These are phyloP conservation scores for Pangasius larnaudii DNA, from an alignment of 2,797 vertebrate species.

Conservation along the genomic window DNA sequence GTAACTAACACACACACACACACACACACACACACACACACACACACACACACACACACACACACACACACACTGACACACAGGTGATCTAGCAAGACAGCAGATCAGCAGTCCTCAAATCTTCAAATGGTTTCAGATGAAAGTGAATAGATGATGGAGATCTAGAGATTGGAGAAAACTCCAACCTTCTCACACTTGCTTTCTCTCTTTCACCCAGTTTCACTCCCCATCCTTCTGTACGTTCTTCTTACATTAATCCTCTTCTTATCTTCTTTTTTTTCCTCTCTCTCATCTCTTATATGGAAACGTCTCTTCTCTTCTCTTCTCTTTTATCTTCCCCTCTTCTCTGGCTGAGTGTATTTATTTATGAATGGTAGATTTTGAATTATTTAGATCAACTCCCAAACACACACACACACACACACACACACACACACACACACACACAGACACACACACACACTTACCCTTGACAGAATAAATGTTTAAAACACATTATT, in stretches of 20 bases:
- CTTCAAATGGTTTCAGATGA: conserved; percentile 53
- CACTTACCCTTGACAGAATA: not conserved
- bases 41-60: not conserved
- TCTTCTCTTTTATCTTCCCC: not conserved
- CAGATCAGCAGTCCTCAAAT: not conserved
- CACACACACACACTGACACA: not conserved
- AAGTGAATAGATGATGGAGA: conserved; percentile 39
- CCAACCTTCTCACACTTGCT: not conserved
- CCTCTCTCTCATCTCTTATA: too few relatives aligned
- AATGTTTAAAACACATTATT: not conserved
- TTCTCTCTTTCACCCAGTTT: not conserved
- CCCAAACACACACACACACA: conserved; percentile 28
- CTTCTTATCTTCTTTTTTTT: not conserved
- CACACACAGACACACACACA: conserved; percentile 19
- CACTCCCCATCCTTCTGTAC: not conserved
- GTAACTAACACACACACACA: not conserved
- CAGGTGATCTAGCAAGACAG: not conserved
- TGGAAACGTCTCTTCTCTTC: too few relatives aligned
- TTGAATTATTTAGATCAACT: conserved; percentile 41
- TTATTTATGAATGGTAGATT: conserved; percentile 22
- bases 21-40: not conserved
- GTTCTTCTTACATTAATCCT: not conserved
- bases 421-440: not conserved
- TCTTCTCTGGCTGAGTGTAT: not conserved
- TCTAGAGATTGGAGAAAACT: not conserved